Conservation (phyloP, 1,140 invertebrate genomes). For the Sarcophaga bullata region DNA sequence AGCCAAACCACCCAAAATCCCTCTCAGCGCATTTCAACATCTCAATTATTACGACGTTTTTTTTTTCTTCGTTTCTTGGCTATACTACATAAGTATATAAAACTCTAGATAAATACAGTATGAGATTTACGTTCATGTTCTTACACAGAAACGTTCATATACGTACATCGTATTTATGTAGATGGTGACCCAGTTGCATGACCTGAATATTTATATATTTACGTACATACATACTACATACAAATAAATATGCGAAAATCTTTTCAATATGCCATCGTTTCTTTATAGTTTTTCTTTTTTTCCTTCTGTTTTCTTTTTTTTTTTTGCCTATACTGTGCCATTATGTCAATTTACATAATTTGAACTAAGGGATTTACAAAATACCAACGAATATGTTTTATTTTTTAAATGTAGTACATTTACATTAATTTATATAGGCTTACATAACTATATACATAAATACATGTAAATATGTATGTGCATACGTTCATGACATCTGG, state of each 20-base stretch:
- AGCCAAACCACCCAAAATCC: background rate
- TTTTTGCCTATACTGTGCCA: background rate
- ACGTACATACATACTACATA: too few species aligned
- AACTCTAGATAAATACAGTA: conserved; percentile 18
- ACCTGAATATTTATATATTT: conserved; percentile 28
- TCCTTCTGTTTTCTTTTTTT: background rate
- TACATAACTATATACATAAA: too few species aligned
- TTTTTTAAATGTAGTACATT: background rate
- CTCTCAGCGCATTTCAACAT: background rate
- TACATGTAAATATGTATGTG: background rate
- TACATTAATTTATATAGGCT: too few species aligned
- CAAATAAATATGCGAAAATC: conserved; percentile 33
- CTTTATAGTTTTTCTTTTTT: too few species aligned
- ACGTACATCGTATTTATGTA: background rate
- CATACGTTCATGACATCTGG: background rate
- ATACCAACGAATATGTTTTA: conserved; percentile 1
- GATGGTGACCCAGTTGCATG: conserved; percentile 34
- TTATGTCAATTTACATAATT: conserved; percentile 41
- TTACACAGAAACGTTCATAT: background rate
- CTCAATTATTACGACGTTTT: background rate
- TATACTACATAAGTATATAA: background rate
- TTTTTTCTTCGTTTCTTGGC: too few species aligned
- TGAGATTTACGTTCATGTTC: background rate
- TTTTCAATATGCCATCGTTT: conserved; percentile 30
- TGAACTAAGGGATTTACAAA: conserved; percentile 37